Evolutionary conservation across 2,888 invertebrate genomes (phyloP).

Genomic region (Xestia rhomboidea): DNA sequence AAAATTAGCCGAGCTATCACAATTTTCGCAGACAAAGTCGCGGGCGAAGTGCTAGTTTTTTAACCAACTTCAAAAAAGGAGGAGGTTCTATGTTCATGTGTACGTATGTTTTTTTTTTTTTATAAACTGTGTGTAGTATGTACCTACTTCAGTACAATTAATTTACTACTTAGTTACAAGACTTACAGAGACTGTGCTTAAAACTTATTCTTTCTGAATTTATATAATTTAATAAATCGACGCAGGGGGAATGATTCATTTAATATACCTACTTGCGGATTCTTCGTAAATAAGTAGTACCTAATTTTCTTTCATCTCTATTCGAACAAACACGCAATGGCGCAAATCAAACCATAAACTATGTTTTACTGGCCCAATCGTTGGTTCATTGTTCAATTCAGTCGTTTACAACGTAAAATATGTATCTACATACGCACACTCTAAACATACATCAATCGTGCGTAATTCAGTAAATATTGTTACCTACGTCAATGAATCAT

Average conservation of each 20-base stretch:
- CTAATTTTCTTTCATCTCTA: slow-evolving; percentile 45
- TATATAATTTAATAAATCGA: too few species aligned
- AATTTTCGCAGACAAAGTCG: too few species aligned
- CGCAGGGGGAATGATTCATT: too few species aligned
- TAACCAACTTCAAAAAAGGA: too few species aligned
- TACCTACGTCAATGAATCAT: slow-evolving; percentile 50
- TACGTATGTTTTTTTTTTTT: too few species aligned
- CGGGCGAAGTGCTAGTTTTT: too few species aligned
- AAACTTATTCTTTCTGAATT: background rate
- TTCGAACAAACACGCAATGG: slow-evolving; percentile 39
- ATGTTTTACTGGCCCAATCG: slow-evolving; percentile 60
- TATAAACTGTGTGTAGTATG: slow-evolving; percentile 12
- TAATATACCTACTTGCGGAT: background rate
- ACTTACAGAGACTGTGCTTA: background rate
- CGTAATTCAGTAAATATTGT: slow-evolving; percentile 52
- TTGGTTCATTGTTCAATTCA: slow-evolving; percentile 63
- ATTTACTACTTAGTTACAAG: background rate
- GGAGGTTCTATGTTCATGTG: too few species aligned
- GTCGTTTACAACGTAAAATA: slow-evolving; percentile 60
- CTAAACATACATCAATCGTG: slow-evolving; percentile 57
- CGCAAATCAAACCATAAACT: slow-evolving; percentile 61
- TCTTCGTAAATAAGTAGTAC: background rate
- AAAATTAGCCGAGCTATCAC: too few species aligned
- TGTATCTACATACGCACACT: slow-evolving; percentile 55
- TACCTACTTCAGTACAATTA: background rate